Evolutionary conservation across 92 coral and sea anemone genomes (phyloP), one percentile per base, ranked within the genome.

Genomic region (Actinostola sp.): DNA sequence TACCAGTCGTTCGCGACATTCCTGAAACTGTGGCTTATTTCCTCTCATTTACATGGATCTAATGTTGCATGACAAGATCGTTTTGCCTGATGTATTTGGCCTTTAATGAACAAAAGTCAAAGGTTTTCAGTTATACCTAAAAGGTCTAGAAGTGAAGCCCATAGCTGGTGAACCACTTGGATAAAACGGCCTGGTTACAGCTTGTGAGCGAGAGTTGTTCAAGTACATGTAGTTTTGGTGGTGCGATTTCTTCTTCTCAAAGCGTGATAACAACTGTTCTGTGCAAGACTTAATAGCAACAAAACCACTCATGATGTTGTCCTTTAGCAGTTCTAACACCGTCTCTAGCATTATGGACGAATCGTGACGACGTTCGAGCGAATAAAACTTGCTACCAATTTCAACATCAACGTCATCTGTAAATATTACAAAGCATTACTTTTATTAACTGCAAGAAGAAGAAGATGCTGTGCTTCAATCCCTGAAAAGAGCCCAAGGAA

Each of bases 141-240:
- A 85, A 33, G 89, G 82, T 50, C 89, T 84, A 16, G 98, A 86
- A 31, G 92, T 90, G 39, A 85, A 93, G 4, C 91, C 93, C 70
- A 85, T 72, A 50, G 88, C 88, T 14, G 61, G 45, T 17, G 92
- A 82, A 39, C 80, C 82, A 41, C 69, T 65, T 29, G 61, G 30
- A 8, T 44, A 58, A 64, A 63, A 64, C 28, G 48, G 59, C 29
- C 31, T n/a, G n/a, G n/a, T n/a, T n/a, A n/a, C n/a, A n/a, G n/a
- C n/a, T n/a, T n/a, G n/a, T n/a, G n/a, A n/a, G n/a, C n/a, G n/a
- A n/a, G n/a, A n/a, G n/a, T n/a, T n/a, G n/a, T n/a, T n/a, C n/a
- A n/a, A n/a, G n/a, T n/a, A n/a, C n/a, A n/a, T n/a, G n/a, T n/a
- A n/a, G n/a, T n/a, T n/a, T n/a, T 3, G 3, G 3, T 24, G 59